Conservation (phyloP, 1,140 invertebrate genomes). For the Portunus trituberculatus region DNA sequence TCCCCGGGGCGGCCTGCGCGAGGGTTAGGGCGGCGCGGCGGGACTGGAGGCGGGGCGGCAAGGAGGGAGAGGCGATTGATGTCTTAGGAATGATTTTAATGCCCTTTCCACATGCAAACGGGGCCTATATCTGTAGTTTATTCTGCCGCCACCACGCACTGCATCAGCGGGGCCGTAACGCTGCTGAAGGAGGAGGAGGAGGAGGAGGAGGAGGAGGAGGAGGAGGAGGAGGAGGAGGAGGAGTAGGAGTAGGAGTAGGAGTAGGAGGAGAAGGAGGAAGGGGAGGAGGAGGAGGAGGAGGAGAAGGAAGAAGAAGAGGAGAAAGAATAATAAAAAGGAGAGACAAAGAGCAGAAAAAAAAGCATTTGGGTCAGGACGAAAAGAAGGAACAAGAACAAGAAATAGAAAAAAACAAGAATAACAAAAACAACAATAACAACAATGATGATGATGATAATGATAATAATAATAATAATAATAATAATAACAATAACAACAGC, state of each 20-base stretch:
- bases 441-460: neutral
- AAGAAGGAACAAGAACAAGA: neutral
- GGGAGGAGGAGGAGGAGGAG: conserved; percentile 30
- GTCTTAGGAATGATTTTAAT: conserved; percentile 12
- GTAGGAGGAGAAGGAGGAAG: neutral
- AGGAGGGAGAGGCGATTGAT: neutral
- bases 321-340: neutral
- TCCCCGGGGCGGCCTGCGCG: neutral
- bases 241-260: neutral
- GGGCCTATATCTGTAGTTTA: neutral
- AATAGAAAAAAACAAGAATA: conserved; percentile 42
- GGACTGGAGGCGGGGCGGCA: neutral
- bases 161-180: neutral
- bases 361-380: neutral
- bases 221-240: conserved; percentile 12
- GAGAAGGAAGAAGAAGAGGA: neutral
- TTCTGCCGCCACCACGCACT: neutral
- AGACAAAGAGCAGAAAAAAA: neutral
- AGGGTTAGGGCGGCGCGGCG: neutral
- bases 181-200: neutral
- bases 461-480: neutral
- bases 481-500: too few species aligned
- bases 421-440: conserved; percentile 34
- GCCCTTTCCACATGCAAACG: neutral
- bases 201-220: conserved; percentile 40